Percentiles rank a stretch among this genome's conserved stretches.
Conservation (phyloP, 2,113 vertebrate species). For the Mormyrus lacerda region DNA sequence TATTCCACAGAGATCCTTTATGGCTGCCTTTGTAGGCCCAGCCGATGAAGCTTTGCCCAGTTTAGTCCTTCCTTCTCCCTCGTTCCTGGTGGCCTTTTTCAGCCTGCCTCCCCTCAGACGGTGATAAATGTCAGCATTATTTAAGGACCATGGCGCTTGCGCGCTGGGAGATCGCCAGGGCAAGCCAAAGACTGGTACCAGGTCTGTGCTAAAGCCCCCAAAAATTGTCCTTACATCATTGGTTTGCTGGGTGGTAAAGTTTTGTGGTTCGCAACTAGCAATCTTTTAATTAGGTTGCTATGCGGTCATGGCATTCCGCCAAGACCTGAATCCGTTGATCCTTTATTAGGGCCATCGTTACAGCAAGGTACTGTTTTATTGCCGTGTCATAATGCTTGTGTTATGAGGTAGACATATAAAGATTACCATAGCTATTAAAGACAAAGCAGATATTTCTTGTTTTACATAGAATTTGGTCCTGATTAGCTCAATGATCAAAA, state of each 20-base stretch:
- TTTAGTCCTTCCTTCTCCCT: neutral
- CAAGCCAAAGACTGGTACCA: neutral
- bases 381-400: conserved; percentile 29
- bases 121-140: conserved; percentile 17
- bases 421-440: conserved; percentile 23
- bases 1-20: neutral
- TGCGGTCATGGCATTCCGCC: neutral
- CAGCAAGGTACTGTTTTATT: conserved; percentile 27
- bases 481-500: conserved; percentile 20
- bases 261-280: conserved; percentile 2
- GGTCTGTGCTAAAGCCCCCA: neutral
- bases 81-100: neutral
- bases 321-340: neutral
- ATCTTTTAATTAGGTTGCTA: conserved; percentile 14
- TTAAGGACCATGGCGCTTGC: neutral
- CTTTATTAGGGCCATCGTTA: conserved; percentile 23
- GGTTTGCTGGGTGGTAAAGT: conserved; percentile 15
- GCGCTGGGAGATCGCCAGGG: neutral
- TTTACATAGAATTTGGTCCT: conserved; percentile 20
- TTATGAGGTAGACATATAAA: conserved; percentile 38
- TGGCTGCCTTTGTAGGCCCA: neutral
- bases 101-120: neutral
- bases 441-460: conserved; percentile 23
- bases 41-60: neutral
- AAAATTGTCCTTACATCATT: conserved; percentile 15